Evolutionary conservation across 2,888 invertebrate genomes (phyloP), one percentile per base, ranked within the genome.

Genomic region (Zaprionus obscuricornis): DNA sequence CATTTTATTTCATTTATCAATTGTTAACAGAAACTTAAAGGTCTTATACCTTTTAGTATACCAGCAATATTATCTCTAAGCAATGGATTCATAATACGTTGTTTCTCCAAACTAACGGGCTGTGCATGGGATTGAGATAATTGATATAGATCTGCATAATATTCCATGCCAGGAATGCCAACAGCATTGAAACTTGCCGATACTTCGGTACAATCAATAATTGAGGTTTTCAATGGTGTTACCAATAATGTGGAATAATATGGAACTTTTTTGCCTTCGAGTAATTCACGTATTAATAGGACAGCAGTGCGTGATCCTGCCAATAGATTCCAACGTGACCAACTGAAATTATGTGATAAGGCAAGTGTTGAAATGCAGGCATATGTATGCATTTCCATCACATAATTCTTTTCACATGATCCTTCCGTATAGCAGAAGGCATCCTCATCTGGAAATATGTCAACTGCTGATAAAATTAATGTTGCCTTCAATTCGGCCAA

Each of bases 401-500:
- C 92, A 91, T 93, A 94, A 74, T 96, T 94, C 88, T 95, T 94
- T 69, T 93, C 92, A 77, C 94, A 92, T 26, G 93, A 89, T 1
- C 89, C 92, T 83, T 95, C 94, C 1, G 95, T 91, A 85, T 95
- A 94, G 81, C 93, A 93, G 85, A 94, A 93, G 0, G 93, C 94
- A 87, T 97, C 97, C 71, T 93, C 92, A 43, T 94, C 94, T 0
- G 97, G 96, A 86, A 97, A 97, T 57, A 97, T 92, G 82, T 97
- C 96, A 50, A 96, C 93, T 0, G 96, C 95, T 0, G 94, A 93
- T 1, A 92, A 92, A 3, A 93, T 92, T 3, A 90, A 74, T 4
- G 77, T 86, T 20, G 86, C 73, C 65, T 88, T 89, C 1, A 90
- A 70, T 29, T 88, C 88, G n/a, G 75, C 47, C 24, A 90, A 62